Evolutionary conservation across 2,888 invertebrate genomes (phyloP).

Genomic region (Coenonympha arcania): DNA sequence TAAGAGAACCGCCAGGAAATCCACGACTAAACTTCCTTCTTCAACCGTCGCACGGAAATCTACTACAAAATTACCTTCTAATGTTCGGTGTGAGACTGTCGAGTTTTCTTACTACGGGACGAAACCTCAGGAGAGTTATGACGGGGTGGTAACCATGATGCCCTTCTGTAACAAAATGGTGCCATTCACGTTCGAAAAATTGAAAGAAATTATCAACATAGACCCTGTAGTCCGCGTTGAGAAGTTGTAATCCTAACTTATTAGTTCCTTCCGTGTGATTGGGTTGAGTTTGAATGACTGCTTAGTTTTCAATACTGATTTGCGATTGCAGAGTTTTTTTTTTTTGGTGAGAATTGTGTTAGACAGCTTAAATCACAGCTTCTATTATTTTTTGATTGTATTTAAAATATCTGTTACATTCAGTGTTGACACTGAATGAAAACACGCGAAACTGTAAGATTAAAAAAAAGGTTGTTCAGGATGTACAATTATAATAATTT

Average conservation of each 20-base stretch:
- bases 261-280: background rate
- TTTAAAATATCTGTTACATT: too few relatives aligned
- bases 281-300: background rate
- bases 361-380: too few relatives aligned
- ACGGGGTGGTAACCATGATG: constrained; percentile 65
- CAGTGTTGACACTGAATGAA: too few relatives aligned
- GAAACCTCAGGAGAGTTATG: constrained; percentile 49
- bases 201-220: constrained; percentile 33
- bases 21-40: constrained; percentile 61
- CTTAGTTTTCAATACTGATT: background rate
- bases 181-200: constrained; percentile 58
- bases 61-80: constrained; percentile 47
- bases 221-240: constrained; percentile 15
- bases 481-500: too few relatives aligned
- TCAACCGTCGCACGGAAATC: constrained; percentile 43
- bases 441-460: too few relatives aligned
- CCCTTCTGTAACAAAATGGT: constrained; percentile 68
- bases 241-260: background rate
- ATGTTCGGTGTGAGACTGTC: constrained; percentile 33
- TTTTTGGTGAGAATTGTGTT: too few relatives aligned
- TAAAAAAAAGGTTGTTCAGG: too few relatives aligned
- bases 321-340: too few relatives aligned
- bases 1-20: constrained; percentile 57
- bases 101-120: constrained; percentile 70
- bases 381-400: too few relatives aligned